Percentiles rank a stretch among this genome's conserved stretches.
Conservation (phyloP, 2,797 vertebrate genomes). For the Arrhamphus sclerolepis region DNA sequence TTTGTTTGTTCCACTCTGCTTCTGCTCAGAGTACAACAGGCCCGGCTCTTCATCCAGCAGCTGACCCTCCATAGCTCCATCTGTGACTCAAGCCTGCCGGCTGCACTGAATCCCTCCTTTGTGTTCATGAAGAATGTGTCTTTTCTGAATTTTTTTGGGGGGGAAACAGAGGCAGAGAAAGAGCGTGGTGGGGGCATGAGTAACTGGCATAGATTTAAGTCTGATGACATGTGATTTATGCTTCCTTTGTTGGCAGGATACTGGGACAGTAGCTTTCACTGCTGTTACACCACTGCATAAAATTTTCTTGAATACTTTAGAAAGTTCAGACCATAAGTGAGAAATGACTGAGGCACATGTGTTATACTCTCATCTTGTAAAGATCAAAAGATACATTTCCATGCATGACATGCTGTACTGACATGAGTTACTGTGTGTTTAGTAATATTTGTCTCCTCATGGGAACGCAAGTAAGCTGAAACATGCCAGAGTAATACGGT, state of each 20-base stretch:
- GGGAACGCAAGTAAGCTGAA: slow-evolving; percentile 15
- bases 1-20: slow-evolving; percentile 44
- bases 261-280: slow-evolving; percentile 23
- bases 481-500: slow-evolving; percentile 35
- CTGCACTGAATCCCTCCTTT: slow-evolving; percentile 74
- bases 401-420: too few relatives aligned
- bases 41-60: slow-evolving; percentile 47
- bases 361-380: background rate
- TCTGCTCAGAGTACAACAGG: slow-evolving; percentile 46
- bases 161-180: slow-evolving; percentile 25
- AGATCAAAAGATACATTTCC: background rate
- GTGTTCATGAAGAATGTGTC: slow-evolving; percentile 72
- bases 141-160: slow-evolving; percentile 49
- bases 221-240: slow-evolving; percentile 52
- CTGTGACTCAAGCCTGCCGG: slow-evolving; percentile 68
- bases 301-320: background rate
- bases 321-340: background rate
- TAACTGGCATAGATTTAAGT: slow-evolving; percentile 54
- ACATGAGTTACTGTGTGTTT: background rate
- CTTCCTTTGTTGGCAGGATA: slow-evolving; percentile 28
- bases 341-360: background rate
- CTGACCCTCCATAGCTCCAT: slow-evolving; percentile 63
- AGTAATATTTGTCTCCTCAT: slow-evolving; percentile 1
- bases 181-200: slow-evolving; percentile 42
- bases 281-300: slow-evolving; percentile 5